Evolutionary conservation across 1,140 invertebrate genomes (phyloP), one percentile per base, ranked within the genome.

Genomic region (Euglossa dilemma): DNA sequence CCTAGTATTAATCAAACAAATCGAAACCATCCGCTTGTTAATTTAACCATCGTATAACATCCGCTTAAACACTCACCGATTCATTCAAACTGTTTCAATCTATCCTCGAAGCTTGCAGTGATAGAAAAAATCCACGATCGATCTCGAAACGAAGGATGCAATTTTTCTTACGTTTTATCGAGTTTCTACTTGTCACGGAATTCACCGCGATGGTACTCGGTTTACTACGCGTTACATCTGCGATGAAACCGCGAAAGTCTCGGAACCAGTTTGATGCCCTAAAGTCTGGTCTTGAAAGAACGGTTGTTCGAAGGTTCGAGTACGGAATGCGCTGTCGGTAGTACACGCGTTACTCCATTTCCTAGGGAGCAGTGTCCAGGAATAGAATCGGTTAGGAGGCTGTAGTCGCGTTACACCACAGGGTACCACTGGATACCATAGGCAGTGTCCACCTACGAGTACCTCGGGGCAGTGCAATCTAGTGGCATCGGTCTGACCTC

Each of bases 401-500:
- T 25, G 56, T 73, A 80, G 23, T 57, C 45, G 20, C 50, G 66
- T 47, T 71, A 61, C 67, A 52, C 67, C 67, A 72, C 50, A n/a
- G 79, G 80, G 61, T 75, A 87, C 75, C 86, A 79, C 63, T 87
- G 85, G 71, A 71, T 74, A 71, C 54, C 63, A 85, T 56, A 66
- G 75, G 66, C 67, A 84, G 85, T 87, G 86, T 87, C 85, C 86
- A 87, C 86, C 81, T 78, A 56, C 73, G 63, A 52, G 75, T 86
- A 87, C 71, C 71, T 87, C 69, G 59, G 61, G 25, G 28, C 72
- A 56, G 45, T 64, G 80, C 86, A 89, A 90, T 90, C 88, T 89
- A 77, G 84, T 88, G 88, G 88, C 89, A 89, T 89, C 86, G 85
- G 80, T 80, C 88, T 90, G 88, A 90, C 89, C 89, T 87, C 84